Percentiles rank a stretch among this genome's conserved stretches.
Conservation (phyloP, 2,797 vertebrate genomes). For the Apodemus agrarius region DNA sequence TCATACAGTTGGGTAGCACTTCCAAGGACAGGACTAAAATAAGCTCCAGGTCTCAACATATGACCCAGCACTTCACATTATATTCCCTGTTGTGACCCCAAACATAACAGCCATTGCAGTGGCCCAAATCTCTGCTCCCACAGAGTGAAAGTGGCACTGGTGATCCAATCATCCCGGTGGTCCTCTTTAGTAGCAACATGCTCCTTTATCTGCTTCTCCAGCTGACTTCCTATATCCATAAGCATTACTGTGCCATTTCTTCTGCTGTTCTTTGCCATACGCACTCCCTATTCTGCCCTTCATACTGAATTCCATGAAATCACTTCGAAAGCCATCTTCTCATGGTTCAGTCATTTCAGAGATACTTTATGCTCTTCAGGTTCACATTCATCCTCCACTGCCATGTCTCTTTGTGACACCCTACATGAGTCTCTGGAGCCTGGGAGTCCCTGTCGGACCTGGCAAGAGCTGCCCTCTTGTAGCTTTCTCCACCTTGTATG, state of each 20-base stretch:
- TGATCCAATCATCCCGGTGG: no score
- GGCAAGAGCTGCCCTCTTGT: background rate
- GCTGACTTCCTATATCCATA: background rate
- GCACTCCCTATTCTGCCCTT: background rate
- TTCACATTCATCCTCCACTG: background rate
- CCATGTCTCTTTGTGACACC: background rate
- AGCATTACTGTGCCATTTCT: background rate
- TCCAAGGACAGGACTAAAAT: background rate
- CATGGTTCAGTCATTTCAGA: background rate
- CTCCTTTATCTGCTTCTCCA: background rate
- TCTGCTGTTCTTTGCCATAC: background rate
- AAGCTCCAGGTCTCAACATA: background rate
- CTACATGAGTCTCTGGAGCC: background rate
- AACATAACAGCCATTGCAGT: no score
- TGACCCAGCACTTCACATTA: background rate
- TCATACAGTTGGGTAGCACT: background rate
- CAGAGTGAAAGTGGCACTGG: no score
- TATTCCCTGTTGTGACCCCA: background rate
- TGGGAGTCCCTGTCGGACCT: background rate
- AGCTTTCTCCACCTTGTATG: background rate
- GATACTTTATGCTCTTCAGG: background rate
- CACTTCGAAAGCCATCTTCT: background rate
- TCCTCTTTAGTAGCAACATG: background rate
- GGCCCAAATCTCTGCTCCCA: no score
- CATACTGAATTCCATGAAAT: background rate